Evolutionary conservation across 2,888 invertebrate species (phyloP).

Genomic region (Drosophila hamatofila): DNA sequence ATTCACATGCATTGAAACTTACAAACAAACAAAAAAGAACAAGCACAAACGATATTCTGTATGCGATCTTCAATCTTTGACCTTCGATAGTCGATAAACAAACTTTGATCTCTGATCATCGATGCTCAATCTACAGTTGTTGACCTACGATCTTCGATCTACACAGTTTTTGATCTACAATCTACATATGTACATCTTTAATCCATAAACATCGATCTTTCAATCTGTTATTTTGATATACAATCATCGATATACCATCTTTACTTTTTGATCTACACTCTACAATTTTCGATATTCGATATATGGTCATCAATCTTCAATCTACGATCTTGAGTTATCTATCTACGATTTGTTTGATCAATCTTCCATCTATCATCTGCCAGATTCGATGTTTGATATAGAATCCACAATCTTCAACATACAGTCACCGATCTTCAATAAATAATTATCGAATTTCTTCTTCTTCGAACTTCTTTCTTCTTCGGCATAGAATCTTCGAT

Average conservation of each 20-base stretch:
- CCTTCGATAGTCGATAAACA: background rate
- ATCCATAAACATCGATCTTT: no score
- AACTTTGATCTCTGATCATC: background rate
- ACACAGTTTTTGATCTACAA: no score
- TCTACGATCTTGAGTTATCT: background rate
- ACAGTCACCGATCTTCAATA: background rate
- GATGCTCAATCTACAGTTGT: background rate
- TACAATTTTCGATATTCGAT: no score
- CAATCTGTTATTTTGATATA: background rate
- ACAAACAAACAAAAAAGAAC: conserved; percentile 4
- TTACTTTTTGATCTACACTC: background rate
- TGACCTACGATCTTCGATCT: background rate
- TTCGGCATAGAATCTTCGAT: background rate
- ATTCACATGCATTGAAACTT: conserved; percentile 16
- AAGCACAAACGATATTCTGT: conserved; percentile 67
- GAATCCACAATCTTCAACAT: background rate
- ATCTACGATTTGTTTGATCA: background rate
- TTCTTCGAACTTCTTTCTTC: background rate
- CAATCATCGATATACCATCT: background rate
- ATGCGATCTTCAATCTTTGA: background rate
- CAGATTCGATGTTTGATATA: background rate
- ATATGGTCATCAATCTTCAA: background rate
- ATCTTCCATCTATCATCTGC: background rate
- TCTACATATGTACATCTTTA: no score
- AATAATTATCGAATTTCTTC: background rate